Evolutionary conservation across 2,888 invertebrate genomes (phyloP).

Genomic region (Tanytarsus gracilentus): DNA sequence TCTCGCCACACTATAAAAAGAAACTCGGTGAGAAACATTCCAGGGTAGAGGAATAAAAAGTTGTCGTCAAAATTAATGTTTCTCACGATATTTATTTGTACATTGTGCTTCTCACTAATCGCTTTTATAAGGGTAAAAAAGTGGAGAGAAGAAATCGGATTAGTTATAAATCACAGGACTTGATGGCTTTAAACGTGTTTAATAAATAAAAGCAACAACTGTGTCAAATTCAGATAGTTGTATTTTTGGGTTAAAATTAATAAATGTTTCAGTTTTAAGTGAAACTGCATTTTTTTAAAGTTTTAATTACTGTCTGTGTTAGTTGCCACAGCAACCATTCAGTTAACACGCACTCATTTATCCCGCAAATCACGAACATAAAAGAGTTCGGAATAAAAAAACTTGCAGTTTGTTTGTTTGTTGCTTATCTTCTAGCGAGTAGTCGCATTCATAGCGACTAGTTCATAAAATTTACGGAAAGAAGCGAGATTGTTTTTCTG

Average conservation of each 20-base stretch:
- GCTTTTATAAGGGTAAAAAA: constrained; percentile 1
- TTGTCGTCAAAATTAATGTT: too few relatives aligned
- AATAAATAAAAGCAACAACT: background rate
- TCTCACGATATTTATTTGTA: constrained; percentile 22
- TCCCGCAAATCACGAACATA: background rate
- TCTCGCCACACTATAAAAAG: too few relatives aligned
- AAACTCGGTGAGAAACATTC: background rate
- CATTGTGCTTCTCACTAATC: background rate
- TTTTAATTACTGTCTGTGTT: too few relatives aligned
- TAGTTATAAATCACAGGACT: background rate
- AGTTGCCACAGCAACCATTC: too few relatives aligned
- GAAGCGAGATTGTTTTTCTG: constrained; percentile 5
- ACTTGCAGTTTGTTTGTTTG: constrained; percentile 1
- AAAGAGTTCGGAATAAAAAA: background rate
- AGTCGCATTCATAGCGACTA: too few relatives aligned
- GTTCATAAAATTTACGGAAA: too few relatives aligned
- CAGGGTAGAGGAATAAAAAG: background rate
- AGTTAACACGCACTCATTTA: background rate
- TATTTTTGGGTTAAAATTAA: too few relatives aligned
- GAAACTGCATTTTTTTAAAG: too few relatives aligned
- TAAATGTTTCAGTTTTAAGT: too few relatives aligned
- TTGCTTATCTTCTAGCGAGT: constrained; percentile 11
- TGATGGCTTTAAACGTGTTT: background rate
- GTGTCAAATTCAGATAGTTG: too few relatives aligned
- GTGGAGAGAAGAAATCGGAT: background rate